Conservation (phyloP, 2,888 invertebrate genomes). For the Tiliacea aurago region DNA sequence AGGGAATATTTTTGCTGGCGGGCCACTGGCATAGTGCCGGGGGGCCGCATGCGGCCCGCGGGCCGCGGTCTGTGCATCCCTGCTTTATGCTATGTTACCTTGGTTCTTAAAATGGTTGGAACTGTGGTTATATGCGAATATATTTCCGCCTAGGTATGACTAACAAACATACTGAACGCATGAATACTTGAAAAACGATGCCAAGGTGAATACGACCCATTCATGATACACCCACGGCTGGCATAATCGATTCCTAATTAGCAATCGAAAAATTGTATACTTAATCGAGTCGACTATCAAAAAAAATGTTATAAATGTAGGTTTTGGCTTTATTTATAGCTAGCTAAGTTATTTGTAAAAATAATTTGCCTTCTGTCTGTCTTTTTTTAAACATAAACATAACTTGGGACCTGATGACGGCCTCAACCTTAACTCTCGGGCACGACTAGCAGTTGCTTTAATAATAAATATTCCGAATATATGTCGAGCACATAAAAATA, state of each 20-base stretch:
- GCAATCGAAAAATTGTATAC: conserved; percentile 6
- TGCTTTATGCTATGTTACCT: neutral
- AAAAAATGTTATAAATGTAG: neutral
- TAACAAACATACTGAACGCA: conserved; percentile 32
- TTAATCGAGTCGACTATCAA: neutral
- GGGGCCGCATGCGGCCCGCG: no score
- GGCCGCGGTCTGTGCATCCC: no score
- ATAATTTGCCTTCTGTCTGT: no score
- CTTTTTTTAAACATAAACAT: no score
- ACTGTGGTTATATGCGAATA: neutral
- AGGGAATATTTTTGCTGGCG: no score
- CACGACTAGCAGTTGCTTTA: neutral
- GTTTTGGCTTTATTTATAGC: no score
- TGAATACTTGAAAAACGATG: conserved; percentile 56
- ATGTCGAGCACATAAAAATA: conserved; percentile 23
- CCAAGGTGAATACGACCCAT: conserved; percentile 57
- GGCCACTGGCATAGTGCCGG: no score
- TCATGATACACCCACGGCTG: conserved; percentile 52
- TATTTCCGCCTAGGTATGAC: conserved; percentile 37
- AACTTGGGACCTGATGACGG: no score
- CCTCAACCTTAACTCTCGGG: neutral
- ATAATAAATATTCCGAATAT: neutral
- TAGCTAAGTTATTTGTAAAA: no score
- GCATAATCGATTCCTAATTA: conserved; percentile 47
- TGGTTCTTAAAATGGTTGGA: conserved; percentile 11